Percentiles rank a stretch among this genome's conserved stretches.
These are phyloP conservation scores for Coreoperca whiteheadi DNA, from an alignment of 2,113 vertebrate species.

Conservation along the genomic window DNA sequence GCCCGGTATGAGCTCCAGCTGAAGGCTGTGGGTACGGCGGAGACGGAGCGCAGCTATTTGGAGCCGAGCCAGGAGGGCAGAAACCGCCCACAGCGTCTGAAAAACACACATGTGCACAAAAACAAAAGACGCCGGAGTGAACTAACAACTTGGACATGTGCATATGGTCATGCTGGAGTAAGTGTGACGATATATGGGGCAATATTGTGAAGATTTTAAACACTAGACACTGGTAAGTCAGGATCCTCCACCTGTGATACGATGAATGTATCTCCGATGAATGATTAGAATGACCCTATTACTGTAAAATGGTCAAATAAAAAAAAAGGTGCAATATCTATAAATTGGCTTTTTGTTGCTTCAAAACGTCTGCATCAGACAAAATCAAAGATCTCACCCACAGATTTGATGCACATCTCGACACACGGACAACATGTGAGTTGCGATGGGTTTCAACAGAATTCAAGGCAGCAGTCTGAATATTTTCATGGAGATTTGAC, in stretches of 20 bases:
- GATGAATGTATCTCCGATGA: background rate
- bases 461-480: background rate
- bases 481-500: background rate
- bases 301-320: no score
- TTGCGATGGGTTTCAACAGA: background rate
- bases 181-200: no score
- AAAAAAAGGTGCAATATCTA: no score
- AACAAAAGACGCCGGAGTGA: background rate
- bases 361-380: no score
- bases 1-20: constrained; percentile 48
- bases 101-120: constrained; percentile 6
- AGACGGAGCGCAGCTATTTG: constrained; percentile 50
- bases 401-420: background rate
- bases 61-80: constrained; percentile 48
- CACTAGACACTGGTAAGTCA: background rate
- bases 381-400: background rate
- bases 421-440: background rate
- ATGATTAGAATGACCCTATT: no score
- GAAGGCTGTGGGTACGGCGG: constrained; percentile 21
- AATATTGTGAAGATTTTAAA: background rate
- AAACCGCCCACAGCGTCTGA: constrained; percentile 38
- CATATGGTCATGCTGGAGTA: background rate
- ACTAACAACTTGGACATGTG: background rate
- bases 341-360: no score
- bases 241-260: background rate